Evolutionary conservation across 2,113 vertebrate species (phyloP).

Genomic region (Melanerpes aurifrons): DNA sequence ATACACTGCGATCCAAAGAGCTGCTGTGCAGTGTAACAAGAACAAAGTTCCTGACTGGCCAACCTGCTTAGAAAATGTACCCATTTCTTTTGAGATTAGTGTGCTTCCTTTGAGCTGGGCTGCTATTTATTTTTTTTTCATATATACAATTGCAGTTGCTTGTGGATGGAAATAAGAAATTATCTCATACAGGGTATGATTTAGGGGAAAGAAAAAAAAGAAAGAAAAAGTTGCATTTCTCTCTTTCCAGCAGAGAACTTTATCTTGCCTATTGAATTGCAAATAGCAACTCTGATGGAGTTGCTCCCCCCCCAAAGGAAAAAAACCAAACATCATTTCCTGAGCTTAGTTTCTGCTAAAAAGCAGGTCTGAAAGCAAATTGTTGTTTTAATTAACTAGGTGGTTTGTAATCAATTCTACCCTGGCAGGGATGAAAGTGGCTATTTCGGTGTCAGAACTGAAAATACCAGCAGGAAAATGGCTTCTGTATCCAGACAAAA

Average conservation of each 20-base stretch:
- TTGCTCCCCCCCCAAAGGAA: not conserved
- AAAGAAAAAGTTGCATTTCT: not conserved
- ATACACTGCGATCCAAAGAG: not conserved
- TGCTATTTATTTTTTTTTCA: not conserved
- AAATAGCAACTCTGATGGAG: not conserved
- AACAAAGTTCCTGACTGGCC: not conserved
- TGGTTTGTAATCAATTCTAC: slow-evolving; percentile 39
- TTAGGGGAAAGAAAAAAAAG: not conserved
- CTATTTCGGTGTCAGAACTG: not conserved
- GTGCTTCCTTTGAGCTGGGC: not conserved
- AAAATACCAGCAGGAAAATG: not conserved
- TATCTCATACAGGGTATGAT: not conserved
- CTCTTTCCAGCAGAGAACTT: slow-evolving; percentile 13
- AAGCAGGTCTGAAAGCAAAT: not conserved
- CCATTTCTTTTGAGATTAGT: not conserved
- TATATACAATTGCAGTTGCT: not conserved
- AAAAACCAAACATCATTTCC: slow-evolving; percentile 32
- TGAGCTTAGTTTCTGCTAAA: slow-evolving; percentile 27
- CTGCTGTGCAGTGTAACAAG: not conserved
- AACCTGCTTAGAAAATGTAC: not conserved
- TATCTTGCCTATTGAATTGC: slow-evolving; percentile 20
- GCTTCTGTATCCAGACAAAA: slow-evolving; percentile 19
- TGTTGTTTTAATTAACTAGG: slow-evolving; percentile 49
- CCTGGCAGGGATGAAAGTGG: slow-evolving; percentile 4
- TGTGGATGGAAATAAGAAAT: slow-evolving; percentile 10